Evolutionary conservation across 1,140 invertebrate species (phyloP), one percentile per base, ranked within the genome.

Genomic region (Drosophila simulans): DNA sequence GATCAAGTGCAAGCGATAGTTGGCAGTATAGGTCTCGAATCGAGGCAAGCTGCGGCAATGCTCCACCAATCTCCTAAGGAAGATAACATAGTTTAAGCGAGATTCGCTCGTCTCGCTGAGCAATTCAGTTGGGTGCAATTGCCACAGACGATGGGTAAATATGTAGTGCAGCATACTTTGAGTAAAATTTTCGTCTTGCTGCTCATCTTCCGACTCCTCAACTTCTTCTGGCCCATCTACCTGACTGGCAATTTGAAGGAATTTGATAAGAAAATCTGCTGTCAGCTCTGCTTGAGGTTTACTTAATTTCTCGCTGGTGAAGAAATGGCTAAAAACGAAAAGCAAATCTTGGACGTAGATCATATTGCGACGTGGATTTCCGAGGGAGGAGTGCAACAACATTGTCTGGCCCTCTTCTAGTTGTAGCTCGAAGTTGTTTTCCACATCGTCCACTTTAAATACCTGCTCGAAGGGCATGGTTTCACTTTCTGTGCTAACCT

Each of bases 261-360:
- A 62, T 31, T 73, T 60, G 2, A 84, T 88, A 0, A 92, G 34
- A 25, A 76, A 91, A 25, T 91, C 74, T 0, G 81, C 76, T 0
- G 58, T 68, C 0, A 60, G 13, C 12, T 91, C 64, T 0, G 85
- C 64, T 22, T 91, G 80, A 5, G 64, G 13, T 5, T 63, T 55
- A 1, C 27, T 68, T 4, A 92, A 54, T 3, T 56, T 39, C 10
- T 80, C 54, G n/a, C 53, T 79, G 15, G 52, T 37, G 7, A 80
- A 58, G 12, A 88, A 52, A 3, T 91, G 66, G 10, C 53, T 48
- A 5, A 91, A 40, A 0, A 79, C 25, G 37, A 89, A 92, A 11
- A 91, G 56, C 5, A 90, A 31, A 20, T 84, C 71, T 31, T 92
- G 85, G 2, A 88, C 77, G 37, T 91, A 92, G 25, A 92, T 77